These are phyloP conservation scores for Acropternis orthonyx DNA, from an alignment of 2,797 vertebrate species.

Conservation along the genomic window DNA sequence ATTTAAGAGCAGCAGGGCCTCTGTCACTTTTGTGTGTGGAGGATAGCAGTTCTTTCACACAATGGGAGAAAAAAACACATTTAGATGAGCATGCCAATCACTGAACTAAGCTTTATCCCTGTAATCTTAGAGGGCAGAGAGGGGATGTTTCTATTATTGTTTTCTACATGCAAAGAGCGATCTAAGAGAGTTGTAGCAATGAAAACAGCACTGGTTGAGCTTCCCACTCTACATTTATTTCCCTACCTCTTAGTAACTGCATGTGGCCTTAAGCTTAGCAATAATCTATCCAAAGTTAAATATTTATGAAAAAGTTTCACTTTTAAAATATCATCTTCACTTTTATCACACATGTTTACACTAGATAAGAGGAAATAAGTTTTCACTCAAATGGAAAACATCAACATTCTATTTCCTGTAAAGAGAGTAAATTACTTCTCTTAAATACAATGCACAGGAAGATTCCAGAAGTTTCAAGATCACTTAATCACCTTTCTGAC, in stretches of 20 bases:
- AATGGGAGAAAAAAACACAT: neutral
- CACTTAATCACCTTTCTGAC: neutral
- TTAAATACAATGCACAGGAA: neutral
- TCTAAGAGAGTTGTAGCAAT: neutral
- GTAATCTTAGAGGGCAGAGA: neutral
- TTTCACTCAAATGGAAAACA: conserved; percentile 13
- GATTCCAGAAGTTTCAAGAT: neutral
- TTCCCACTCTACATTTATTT: neutral
- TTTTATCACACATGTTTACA: neutral
- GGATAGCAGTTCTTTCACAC: neutral
- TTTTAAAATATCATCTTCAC: conserved; percentile 12
- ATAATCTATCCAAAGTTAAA: conserved; percentile 12
- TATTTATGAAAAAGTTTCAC: conserved; percentile 33
- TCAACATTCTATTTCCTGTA: neutral
- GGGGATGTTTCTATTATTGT: neutral
- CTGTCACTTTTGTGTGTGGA: conserved; percentile 7
- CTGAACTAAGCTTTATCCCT: conserved; percentile 14
- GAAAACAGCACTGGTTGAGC: neutral
- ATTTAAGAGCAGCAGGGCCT: neutral
- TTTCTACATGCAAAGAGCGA: conserved; percentile 11
- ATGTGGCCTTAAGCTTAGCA: conserved; percentile 1
- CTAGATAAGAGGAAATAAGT: conserved; percentile 6
- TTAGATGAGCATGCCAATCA: conserved; percentile 33
- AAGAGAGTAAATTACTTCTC: neutral
- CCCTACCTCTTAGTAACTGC: neutral